A percentile compares a stretch with the other conserved stretches of the same genome.
Conservation (phyloP, 2,888 invertebrate species). For the Hartigia nigra region DNA sequence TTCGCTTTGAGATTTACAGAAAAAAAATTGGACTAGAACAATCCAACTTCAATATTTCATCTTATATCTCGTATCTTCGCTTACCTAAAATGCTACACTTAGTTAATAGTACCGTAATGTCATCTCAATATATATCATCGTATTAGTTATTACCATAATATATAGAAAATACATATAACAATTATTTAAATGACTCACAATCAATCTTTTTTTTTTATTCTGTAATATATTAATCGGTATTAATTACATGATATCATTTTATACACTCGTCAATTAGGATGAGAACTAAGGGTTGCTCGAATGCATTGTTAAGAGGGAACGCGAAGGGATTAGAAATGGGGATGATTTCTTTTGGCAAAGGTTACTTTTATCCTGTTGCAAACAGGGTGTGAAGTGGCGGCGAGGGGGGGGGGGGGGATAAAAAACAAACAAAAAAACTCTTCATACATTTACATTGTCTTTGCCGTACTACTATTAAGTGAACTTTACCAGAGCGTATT, state of each 20-base stretch:
- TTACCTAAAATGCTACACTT: constrained; percentile 59
- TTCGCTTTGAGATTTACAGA: constrained; percentile 45
- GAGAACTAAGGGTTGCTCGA: constrained; percentile 21
- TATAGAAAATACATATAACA: constrained; percentile 65
- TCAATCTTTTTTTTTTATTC: constrained; percentile 53
- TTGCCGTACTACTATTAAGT: constrained; percentile 50
- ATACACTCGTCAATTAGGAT: constrained; percentile 33
- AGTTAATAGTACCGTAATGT: constrained; percentile 62
- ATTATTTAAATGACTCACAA: constrained; percentile 64
- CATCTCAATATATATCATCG: constrained; percentile 52
- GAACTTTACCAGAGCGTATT: constrained; percentile 52
- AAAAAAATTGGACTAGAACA: constrained; percentile 52
- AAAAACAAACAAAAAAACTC: constrained; percentile 30
- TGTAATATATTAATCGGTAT: constrained; percentile 49
- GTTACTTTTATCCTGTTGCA: not conserved
- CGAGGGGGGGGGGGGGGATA: no score
- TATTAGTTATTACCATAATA: constrained; percentile 61
- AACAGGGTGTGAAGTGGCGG: not conserved
- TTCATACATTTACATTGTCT: constrained; percentile 55
- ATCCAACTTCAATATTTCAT: constrained; percentile 36
- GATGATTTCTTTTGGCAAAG: not conserved
- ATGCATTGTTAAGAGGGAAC: constrained; percentile 19
- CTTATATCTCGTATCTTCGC: not conserved
- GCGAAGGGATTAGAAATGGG: constrained; percentile 18
- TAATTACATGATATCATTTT: constrained; percentile 62